Evolutionary conservation across 2,113 vertebrate species (phyloP).

Genomic region (Silurus meridionalis): DNA sequence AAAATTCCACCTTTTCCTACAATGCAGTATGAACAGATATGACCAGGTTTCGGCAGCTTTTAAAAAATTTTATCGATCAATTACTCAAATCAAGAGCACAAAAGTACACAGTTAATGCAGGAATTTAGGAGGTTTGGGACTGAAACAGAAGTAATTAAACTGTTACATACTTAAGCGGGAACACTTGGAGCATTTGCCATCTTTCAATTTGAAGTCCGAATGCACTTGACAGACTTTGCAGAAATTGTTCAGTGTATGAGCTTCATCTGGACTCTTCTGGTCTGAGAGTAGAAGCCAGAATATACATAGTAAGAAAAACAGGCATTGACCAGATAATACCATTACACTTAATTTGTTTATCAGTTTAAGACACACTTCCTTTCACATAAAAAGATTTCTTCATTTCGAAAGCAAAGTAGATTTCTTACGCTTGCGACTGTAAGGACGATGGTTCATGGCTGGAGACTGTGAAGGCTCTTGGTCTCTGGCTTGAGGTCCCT

Average conservation of each 20-base stretch:
- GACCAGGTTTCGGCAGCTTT: too few species aligned
- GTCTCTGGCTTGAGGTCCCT: slow-evolving; percentile 82
- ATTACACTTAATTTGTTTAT: background rate
- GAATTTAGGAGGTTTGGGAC: background rate
- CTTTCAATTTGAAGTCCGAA: slow-evolving; percentile 88
- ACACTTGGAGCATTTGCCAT: slow-evolving; percentile 87
- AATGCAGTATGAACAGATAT: background rate
- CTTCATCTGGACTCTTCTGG: slow-evolving; percentile 87
- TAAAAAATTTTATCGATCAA: too few species aligned
- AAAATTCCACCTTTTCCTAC: background rate
- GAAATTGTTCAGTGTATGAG: slow-evolving; percentile 92
- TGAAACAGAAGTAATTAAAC: background rate
- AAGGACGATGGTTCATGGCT: slow-evolving; percentile 74
- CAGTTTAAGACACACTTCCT: background rate
- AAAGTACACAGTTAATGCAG: background rate
- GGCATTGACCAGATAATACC: background rate
- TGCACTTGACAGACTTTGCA: slow-evolving; percentile 93
- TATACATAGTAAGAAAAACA: background rate
- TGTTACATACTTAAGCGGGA: slow-evolving; percentile 86
- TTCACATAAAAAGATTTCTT: background rate
- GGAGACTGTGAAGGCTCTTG: slow-evolving; percentile 76
- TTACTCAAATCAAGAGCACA: too few species aligned
- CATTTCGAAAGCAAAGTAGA: background rate
- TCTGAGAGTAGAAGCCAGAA: slow-evolving; percentile 67
- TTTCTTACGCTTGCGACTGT: slow-evolving; percentile 89